Conservation (phyloP, 2,797 vertebrate genomes). For the Acridotheres tristis region DNA sequence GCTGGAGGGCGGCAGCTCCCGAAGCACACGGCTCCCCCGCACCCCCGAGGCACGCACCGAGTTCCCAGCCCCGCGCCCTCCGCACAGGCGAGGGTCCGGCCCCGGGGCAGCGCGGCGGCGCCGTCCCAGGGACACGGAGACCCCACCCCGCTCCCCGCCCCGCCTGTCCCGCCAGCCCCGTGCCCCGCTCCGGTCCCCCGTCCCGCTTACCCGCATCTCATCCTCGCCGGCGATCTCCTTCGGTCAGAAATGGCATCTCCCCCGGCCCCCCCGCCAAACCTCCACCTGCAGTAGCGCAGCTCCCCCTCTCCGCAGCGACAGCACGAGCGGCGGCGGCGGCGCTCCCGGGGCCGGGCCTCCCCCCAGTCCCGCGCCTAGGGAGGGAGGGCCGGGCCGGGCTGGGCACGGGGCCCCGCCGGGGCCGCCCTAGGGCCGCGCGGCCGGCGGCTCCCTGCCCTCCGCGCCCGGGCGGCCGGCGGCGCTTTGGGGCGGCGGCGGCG, state of each 20-base stretch:
- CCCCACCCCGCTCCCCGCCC: not conserved
- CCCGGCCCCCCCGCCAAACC: slow-evolving; percentile 52
- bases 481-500: not conserved
- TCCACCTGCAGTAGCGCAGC: slow-evolving; percentile 54
- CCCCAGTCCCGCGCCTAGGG: not conserved
- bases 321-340: slow-evolving; percentile 3
- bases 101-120: not conserved
- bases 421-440: not conserved
- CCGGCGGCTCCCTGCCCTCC: not conserved
- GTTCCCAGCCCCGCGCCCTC: not conserved
- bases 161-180: not conserved
- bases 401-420: not conserved
- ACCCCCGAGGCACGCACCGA: not conserved
- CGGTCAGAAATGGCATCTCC: slow-evolving; percentile 71
- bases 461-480: not conserved
- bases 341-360: slow-evolving; percentile 4
- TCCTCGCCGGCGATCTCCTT: slow-evolving; percentile 64
- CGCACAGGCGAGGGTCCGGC: not conserved
- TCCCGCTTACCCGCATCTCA: slow-evolving; percentile 73
- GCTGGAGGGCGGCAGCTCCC: not conserved
- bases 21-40: not conserved
- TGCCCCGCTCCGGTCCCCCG: not conserved
- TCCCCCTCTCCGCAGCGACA: slow-evolving; percentile 65
- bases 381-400: not conserved
- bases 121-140: not conserved